A percentile compares a stretch with the other conserved stretches of the same genome.
These are phyloP conservation scores for Leptinotarsa defecta DNA, from an alignment of 1,140 invertebrate species.

Conservation along the genomic window DNA sequence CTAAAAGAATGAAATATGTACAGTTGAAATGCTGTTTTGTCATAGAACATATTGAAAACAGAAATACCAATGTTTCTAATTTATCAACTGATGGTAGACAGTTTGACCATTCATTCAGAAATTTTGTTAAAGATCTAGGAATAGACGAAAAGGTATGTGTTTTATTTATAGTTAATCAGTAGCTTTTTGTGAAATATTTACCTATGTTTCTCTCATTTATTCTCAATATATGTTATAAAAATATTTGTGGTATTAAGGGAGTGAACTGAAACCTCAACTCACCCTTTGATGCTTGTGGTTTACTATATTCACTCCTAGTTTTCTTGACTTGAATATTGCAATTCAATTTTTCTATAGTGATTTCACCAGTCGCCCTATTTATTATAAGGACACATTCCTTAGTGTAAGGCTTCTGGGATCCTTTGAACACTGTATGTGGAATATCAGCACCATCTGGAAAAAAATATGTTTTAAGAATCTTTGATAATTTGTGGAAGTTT, in stretches of 20 bases:
- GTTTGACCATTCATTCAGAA: not conserved
- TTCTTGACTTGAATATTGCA: conserved; percentile 94
- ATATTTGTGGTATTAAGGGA: too few relatives aligned
- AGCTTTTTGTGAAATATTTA: too few relatives aligned
- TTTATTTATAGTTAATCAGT: too few relatives aligned
- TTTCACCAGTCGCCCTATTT: conserved; percentile 87
- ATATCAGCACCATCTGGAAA: conserved; percentile 78
- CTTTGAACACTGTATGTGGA: conserved; percentile 91
- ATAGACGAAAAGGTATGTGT: too few relatives aligned
- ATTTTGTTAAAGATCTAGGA: too few relatives aligned
- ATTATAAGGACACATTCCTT: conserved; percentile 95
- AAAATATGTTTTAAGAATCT: not conserved
- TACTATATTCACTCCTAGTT: conserved; percentile 70
- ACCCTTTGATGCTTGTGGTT: conserved; percentile 53
- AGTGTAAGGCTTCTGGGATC: conserved; percentile 84
- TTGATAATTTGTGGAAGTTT: not conserved
- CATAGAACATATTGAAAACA: not conserved
- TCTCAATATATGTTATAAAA: too few relatives aligned
- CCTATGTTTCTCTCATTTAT: too few relatives aligned
- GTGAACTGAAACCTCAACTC: not conserved
- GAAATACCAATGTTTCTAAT: not conserved
- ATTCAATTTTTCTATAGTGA: conserved; percentile 88
- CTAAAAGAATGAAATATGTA: not conserved
- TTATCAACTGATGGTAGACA: not conserved
- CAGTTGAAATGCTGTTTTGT: not conserved